Percentiles rank a stretch among this genome's conserved stretches.
These are phyloP conservation scores for Frankliniella fusca DNA, from an alignment of 2,888 invertebrate genomes.

Conservation along the genomic window DNA sequence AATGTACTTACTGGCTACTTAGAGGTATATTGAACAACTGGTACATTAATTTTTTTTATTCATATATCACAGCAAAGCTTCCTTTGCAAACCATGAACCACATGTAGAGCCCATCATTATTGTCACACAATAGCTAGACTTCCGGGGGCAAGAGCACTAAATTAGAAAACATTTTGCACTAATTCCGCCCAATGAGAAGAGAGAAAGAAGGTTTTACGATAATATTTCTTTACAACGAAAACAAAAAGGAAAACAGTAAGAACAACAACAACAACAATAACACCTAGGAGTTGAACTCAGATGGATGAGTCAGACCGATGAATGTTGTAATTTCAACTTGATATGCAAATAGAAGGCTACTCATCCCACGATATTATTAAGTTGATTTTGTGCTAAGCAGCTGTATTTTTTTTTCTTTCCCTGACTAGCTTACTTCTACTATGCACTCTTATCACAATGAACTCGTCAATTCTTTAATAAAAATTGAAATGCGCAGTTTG, in stretches of 20 bases:
- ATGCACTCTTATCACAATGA: conserved; percentile 9
- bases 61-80: conserved; percentile 23
- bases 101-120: neutral
- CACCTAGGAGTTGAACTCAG: too few relatives aligned
- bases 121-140: neutral
- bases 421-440: conserved; percentile 20
- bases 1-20: too few relatives aligned
- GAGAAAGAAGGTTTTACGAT: too few relatives aligned
- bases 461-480: neutral
- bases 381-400: neutral
- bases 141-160: neutral
- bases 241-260: neutral
- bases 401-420: neutral
- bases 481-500: conserved; percentile 2
- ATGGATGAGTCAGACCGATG: too few relatives aligned
- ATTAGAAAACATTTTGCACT: neutral
- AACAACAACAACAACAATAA: too few relatives aligned
- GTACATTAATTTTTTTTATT: neutral
- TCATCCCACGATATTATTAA: neutral
- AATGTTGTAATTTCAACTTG: neutral
- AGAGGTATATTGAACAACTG: too few relatives aligned
- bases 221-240: neutral
- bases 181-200: too few relatives aligned
- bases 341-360: neutral
- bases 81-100: conserved; percentile 2